phyloP scores from a whole-genome alignment of 2,888 invertebrate genomes.

The Drosophila buzzatii region DNA sequence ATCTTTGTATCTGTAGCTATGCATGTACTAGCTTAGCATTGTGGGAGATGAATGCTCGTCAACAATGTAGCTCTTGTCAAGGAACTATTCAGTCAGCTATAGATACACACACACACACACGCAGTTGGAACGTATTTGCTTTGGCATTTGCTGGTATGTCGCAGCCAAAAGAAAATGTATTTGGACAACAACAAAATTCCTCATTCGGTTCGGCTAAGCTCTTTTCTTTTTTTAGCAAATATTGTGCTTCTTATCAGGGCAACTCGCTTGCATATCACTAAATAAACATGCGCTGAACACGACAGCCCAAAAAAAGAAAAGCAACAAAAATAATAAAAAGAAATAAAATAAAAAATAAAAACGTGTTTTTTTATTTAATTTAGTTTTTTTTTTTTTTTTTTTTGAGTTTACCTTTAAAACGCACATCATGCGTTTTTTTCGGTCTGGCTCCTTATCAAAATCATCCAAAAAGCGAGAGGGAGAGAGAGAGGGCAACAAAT shows the following conservation, averaged over 20 bases:
- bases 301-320: constrained; percentile 32
- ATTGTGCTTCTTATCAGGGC: constrained; percentile 63
- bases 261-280: constrained; percentile 65
- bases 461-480: constrained; percentile 33
- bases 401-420: constrained; percentile 47
- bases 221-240: constrained; percentile 53
- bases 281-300: constrained; percentile 46
- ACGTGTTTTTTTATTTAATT: constrained; percentile 32
- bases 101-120: constrained; percentile 32
- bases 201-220: constrained; percentile 40
- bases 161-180: constrained; percentile 61
- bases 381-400: constrained; percentile 31
- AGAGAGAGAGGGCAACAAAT: background rate
- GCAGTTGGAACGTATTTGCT: constrained; percentile 61
- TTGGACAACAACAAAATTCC: constrained; percentile 49
- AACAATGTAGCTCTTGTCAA: constrained; percentile 67
- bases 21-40: constrained; percentile 31
- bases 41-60: constrained; percentile 54
- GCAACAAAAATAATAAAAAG: constrained; percentile 15
- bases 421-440: constrained; percentile 48
- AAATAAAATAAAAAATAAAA: constrained; percentile 6
- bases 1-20: constrained; percentile 16
- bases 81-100: constrained; percentile 46
- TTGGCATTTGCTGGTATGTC: constrained; percentile 73
- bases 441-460: constrained; percentile 51